These are phyloP conservation scores for Drosophila subsilvestris DNA, from an alignment of 2,888 invertebrate species.

Conservation along the genomic window DNA sequence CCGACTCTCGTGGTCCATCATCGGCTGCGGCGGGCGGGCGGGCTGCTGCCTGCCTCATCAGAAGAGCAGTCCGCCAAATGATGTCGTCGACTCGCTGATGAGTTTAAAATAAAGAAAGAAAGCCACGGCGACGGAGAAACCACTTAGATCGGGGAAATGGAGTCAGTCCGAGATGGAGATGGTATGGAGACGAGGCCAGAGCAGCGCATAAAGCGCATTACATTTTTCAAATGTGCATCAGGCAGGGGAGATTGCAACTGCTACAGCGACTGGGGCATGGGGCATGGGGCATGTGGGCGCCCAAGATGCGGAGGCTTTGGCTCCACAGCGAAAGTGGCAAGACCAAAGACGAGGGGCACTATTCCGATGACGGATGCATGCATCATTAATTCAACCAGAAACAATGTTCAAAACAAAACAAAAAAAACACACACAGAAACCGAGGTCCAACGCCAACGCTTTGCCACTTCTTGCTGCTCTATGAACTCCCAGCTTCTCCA, in stretches of 20 bases:
- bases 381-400: conserved; percentile 75
- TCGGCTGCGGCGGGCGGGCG: conserved; percentile 7
- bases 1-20: conserved; percentile 14
- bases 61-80: conserved; percentile 63
- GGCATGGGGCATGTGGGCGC: neutral
- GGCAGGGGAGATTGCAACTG: neutral
- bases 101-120: conserved; percentile 76
- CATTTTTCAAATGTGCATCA: conserved; percentile 62
- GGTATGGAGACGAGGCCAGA: conserved; percentile 24
- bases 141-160: conserved; percentile 57
- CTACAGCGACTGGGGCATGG: conserved; percentile 7
- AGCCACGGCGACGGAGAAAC: conserved; percentile 43
- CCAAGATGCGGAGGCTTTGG: conserved; percentile 6
- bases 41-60: conserved; percentile 2
- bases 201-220: conserved; percentile 64
- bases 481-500: neutral
- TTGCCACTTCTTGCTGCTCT: neutral
- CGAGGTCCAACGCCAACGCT: conserved; percentile 16
- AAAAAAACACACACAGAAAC: conserved; percentile 27
- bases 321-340: conserved; percentile 65
- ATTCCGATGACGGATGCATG: conserved; percentile 78
- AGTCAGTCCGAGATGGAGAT: conserved; percentile 10
- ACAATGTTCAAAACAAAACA: conserved; percentile 36
- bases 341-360: conserved; percentile 42
- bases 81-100: conserved; percentile 77